These are phyloP conservation scores for Chalcis sispes DNA, from an alignment of 2,888 invertebrate genomes.

Conservation along the genomic window DNA sequence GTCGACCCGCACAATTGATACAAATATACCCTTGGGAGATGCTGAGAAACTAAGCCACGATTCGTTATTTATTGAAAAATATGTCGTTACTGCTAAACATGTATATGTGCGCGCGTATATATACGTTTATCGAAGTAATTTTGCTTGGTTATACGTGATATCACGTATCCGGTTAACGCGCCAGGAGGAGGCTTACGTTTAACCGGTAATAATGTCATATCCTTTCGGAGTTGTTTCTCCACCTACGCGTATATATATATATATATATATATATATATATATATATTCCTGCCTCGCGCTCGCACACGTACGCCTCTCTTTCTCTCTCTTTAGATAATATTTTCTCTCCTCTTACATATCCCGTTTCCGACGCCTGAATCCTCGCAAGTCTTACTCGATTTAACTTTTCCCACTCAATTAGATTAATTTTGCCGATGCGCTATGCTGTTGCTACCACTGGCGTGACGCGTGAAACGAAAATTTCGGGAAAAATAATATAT, in stretches of 20 bases:
- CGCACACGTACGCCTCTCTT: neutral
- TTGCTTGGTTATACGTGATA: conserved; percentile 50
- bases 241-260: neutral
- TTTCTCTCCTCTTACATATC: neutral
- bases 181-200: neutral
- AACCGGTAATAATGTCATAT: conserved; percentile 40
- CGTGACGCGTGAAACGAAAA: no score
- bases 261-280: no score
- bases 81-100: neutral
- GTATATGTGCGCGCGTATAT: neutral
- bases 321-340: neutral
- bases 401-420: conserved; percentile 41
- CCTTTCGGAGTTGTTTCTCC: conserved; percentile 24
- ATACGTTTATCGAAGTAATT: conserved; percentile 57
- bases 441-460: no score
- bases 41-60: no score
- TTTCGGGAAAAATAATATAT: no score
- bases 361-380: neutral
- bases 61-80: neutral
- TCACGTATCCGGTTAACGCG: conserved; percentile 56
- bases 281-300: no score
- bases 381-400: conserved; percentile 34
- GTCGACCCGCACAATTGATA: no score
- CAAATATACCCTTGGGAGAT: no score
- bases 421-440: conserved; percentile 31